phyloP scores from a whole-genome alignment of 2,113 vertebrate genomes.

The Salvelinus namaycush region DNA sequence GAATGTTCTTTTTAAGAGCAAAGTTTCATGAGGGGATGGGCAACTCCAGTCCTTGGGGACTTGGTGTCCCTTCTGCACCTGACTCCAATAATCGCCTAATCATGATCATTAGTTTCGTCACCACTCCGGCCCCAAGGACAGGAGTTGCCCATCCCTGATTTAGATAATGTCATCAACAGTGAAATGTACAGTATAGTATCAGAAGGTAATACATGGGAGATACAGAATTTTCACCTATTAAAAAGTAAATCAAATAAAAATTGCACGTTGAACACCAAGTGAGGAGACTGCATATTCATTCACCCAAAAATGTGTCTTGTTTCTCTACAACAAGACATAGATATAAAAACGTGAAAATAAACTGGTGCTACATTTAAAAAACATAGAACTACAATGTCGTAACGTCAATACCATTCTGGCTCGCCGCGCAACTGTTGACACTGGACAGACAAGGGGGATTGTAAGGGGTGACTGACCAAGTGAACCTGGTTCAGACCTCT shows the following conservation, averaged over 20 bases:
- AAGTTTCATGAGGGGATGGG: conserved; percentile 54
- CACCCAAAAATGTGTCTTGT: conserved; percentile 70
- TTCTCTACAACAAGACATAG: conserved; percentile 70
- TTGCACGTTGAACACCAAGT: conserved; percentile 56
- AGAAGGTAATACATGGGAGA: conserved; percentile 71
- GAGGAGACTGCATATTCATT: conserved; percentile 73
- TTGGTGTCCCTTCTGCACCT: no score
- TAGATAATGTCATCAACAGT: conserved; percentile 69
- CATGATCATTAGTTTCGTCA: no score
- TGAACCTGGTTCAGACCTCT: conserved; percentile 45
- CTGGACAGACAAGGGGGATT: conserved; percentile 45
- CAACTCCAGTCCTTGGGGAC: no score
- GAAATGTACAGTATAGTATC: conserved; percentile 72
- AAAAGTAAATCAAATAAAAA: conserved; percentile 64
- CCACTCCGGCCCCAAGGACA: no score
- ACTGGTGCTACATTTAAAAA: conserved; percentile 73
- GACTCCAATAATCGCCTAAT: no score
- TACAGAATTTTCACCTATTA: conserved; percentile 75
- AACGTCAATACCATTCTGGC: conserved; percentile 72
- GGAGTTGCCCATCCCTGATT: no score
- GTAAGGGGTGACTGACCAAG: conserved; percentile 41
- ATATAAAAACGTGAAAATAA: conserved; percentile 77
- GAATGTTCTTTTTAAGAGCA: conserved; percentile 49
- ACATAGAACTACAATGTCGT: conserved; percentile 76
- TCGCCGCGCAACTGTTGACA: conserved; percentile 68